Conservation (phyloP, 2,888 invertebrate genomes). For the Lymantria dispar region DNA sequence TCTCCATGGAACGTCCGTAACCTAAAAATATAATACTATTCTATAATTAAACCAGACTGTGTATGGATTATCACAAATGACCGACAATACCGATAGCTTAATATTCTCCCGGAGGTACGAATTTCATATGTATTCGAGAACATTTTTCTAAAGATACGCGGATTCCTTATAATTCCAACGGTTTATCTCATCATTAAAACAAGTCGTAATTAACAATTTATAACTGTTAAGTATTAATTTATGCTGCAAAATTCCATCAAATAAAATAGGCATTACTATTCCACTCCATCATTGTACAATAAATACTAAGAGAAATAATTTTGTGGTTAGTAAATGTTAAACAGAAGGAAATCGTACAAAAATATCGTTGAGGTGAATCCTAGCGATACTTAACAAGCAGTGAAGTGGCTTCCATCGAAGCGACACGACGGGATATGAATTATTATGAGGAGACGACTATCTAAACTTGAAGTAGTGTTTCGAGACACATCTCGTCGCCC, state of each 20-base stretch:
- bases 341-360: slow-evolving; percentile 39
- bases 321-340: background rate
- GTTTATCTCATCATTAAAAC: no score
- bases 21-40: no score
- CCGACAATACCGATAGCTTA: no score
- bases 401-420: slow-evolving; percentile 59
- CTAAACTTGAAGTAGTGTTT: slow-evolving; percentile 65
- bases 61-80: no score
- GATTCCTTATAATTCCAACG: no score
- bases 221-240: no score
- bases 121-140: no score
- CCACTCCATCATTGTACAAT: background rate
- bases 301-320: background rate
- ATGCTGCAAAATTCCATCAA: background rate
- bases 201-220: no score
- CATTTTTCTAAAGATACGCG: no score
- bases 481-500: slow-evolving; percentile 49
- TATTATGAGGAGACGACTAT: slow-evolving; percentile 56
- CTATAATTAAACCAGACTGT: no score
- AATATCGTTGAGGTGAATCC: slow-evolving; percentile 59
- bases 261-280: background rate
- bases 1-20: no score
- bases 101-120: no score
- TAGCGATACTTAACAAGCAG: slow-evolving; percentile 60
- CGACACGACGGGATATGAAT: slow-evolving; percentile 57